A percentile compares a stretch with the other conserved stretches of the same genome.
Conservation (phyloP, 1,140 invertebrate genomes). For the Drosophila navojoa region DNA sequence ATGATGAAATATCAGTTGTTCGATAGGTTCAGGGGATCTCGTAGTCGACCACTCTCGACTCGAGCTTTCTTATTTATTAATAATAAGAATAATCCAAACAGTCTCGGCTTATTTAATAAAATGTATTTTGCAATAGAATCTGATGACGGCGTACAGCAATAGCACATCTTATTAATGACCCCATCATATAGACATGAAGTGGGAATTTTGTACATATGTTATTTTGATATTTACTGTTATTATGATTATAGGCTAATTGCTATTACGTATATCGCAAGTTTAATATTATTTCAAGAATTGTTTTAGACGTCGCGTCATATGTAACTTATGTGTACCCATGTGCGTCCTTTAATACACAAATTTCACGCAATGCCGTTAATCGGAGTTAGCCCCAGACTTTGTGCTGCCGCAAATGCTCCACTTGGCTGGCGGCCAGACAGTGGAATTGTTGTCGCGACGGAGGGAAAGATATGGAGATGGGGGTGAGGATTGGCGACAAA, state of each 20-base stretch:
- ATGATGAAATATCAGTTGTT: no score
- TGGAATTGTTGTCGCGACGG: slow-evolving; percentile 18
- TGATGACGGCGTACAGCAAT: no score
- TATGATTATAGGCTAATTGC: slow-evolving; percentile 1
- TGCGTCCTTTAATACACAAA: slow-evolving; percentile 56
- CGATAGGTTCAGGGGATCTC: no score
- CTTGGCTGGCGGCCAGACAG: slow-evolving; percentile 23
- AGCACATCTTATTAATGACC: no score
- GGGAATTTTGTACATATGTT: no score
- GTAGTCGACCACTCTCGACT: no score
- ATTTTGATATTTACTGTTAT: background rate
- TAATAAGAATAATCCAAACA: background rate
- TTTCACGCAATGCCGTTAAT: slow-evolving; percentile 66
- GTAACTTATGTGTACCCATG: slow-evolving; percentile 12
- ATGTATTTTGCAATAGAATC: no score
- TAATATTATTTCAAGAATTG: background rate
- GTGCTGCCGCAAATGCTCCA: slow-evolving; percentile 57
- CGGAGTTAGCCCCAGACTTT: slow-evolving; percentile 66
- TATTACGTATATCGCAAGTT: slow-evolving; percentile 1
- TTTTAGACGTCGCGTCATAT: slow-evolving; percentile 4
- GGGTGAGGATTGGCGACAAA: slow-evolving; percentile 50
- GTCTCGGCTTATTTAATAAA: background rate
- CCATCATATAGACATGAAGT: no score
- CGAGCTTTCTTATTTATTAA: background rate
- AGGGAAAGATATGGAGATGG: slow-evolving; percentile 11